Base-by-base conservation (phyloP, 2,797 vertebrate species). In the Trachops cirrhosus region DNA sequence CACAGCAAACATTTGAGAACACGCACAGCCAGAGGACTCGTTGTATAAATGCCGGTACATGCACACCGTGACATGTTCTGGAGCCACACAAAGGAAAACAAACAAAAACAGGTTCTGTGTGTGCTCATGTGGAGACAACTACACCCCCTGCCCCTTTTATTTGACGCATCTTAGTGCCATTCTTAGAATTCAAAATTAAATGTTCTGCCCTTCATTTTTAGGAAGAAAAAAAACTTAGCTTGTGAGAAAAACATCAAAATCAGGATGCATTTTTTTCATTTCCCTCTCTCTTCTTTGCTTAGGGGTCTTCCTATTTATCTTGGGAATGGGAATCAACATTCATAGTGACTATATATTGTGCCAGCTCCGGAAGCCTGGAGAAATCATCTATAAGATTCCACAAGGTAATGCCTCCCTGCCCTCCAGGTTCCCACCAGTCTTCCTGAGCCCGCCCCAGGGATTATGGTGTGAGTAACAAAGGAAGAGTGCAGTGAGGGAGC, bases 321-420 rank as follows among this genome's bases (percentile, higher is more conserved):
- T 98, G 64, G 99, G 99, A 79, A 99, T 99, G 99, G 98, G 96
- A 94, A 98, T 99, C 96, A 99, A 99, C 98, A 98, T 99, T 97
- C 99, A 99, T 95, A 99, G 99, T 19, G 99, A 99, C 88, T 85
- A 98, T 52, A 96, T 99, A 94, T 97, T 99, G 92, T 98, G 98
- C 12, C 98, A 96, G 94, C 98, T 99, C 93, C 98, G 99, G 91
- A 99, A 98, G 97, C 99, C 99, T 0, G 99, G 99, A 86, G 99
- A 99, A 95, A 24, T 98, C 10, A 95, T n/a, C 74, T 99, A 99
- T 97, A 99, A 98, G 97, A 99, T 99, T 96, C 99, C 99, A 71
- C 96, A 97, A 98, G 99, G 99, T 99, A 99, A 97, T 0, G 6
- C 26, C 19, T 70, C 32, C 11, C 41, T 3, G 6, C 3, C 7